Percentiles rank a stretch among this genome's conserved stretches.
Conservation (phyloP, 2,797 vertebrate species). For the Catamblyrhynchus diadema region DNA sequence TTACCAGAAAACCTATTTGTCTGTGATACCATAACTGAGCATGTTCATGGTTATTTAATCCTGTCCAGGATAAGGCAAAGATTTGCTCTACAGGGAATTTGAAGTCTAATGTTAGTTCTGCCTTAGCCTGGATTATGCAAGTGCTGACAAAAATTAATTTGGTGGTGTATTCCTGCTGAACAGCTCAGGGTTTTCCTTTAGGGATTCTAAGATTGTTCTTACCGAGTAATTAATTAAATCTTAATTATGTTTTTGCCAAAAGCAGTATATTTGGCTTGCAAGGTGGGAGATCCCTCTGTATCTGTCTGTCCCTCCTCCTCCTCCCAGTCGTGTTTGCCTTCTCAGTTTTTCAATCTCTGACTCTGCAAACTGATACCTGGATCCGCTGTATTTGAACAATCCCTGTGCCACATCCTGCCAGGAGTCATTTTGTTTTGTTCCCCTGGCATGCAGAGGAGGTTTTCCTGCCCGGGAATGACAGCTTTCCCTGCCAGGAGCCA, state of each 20-base stretch:
- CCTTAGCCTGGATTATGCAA: neutral
- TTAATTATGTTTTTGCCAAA: neutral
- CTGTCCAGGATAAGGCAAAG: neutral
- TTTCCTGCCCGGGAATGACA: neutral
- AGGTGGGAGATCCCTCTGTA: neutral
- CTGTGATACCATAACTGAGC: neutral
- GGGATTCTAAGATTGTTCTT: neutral
- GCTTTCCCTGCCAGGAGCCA: neutral
- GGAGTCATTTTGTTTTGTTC: neutral
- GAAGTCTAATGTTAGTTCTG: neutral
- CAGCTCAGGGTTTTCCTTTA: neutral
- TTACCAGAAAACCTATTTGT: neutral
- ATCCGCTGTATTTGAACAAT: accelerated
- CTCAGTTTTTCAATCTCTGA: neutral
- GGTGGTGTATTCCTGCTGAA: neutral
- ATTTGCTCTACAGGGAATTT: slow-evolving; percentile 23
- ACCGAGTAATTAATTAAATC: neutral
- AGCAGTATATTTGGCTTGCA: neutral
- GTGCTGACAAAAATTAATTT: neutral
- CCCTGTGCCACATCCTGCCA: neutral
- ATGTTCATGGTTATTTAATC: neutral
- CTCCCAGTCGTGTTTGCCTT: neutral
- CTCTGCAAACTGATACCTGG: neutral
- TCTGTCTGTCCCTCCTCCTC: neutral
- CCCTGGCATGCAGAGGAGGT: neutral